Evolutionary conservation across 53 echinoderm and acorn worm species (phyloP).

Genomic region (Antedon mediterranea): DNA sequence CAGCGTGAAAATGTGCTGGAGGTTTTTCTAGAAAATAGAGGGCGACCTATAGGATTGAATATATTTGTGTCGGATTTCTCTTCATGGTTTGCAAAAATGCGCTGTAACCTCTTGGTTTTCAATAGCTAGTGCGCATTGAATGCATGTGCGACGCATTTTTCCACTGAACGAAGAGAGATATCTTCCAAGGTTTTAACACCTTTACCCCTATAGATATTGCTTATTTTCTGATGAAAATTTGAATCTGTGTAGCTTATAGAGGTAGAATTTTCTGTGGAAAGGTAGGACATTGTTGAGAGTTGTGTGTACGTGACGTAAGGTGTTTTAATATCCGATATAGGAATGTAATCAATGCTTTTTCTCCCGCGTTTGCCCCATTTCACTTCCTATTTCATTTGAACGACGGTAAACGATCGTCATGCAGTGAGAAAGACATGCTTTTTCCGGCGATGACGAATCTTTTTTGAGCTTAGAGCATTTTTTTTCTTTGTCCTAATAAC

Average conservation of each 20-base stretch:
- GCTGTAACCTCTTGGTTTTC: background rate
- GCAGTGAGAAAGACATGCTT: constrained; percentile 1
- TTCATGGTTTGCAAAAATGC: background rate
- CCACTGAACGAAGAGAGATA: background rate
- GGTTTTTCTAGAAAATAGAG: background rate
- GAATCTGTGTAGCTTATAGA: background rate
- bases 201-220: background rate
- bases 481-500: background rate
- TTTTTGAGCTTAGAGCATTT: background rate
- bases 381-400: constrained; percentile 1
- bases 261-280: background rate
- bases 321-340: background rate
- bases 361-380: background rate
- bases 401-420: background rate
- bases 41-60: background rate
- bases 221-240: background rate
- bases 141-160: constrained; percentile 1
- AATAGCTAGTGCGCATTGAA: background rate
- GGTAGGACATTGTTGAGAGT: background rate
- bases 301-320: background rate
- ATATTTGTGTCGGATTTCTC: background rate
- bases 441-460: background rate
- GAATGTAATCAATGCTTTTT: background rate
- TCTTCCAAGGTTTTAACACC: background rate
- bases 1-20: too few relatives aligned